Conservation (phyloP, 1,140 invertebrate genomes). For the Neuroterus valhalla region DNA sequence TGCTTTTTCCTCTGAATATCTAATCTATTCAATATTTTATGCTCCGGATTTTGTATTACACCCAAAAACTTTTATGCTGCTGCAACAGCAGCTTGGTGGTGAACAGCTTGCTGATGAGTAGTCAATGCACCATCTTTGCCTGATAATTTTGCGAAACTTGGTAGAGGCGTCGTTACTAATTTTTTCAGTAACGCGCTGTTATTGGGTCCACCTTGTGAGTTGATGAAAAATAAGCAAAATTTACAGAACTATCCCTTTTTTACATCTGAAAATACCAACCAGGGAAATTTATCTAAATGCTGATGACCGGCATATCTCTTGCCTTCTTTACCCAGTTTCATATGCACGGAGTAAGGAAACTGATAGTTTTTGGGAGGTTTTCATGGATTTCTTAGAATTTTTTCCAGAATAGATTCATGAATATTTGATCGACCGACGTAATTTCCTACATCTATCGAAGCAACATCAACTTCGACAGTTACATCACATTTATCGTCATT, state of each 20-base stretch:
- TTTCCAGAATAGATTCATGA: background rate
- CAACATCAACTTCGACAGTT: background rate
- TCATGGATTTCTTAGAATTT: constrained; percentile 4
- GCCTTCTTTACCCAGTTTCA: constrained; percentile 3
- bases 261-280: constrained; percentile 2
- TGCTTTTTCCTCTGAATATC: constrained; percentile 16
- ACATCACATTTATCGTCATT: too few species aligned
- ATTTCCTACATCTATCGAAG: constrained; percentile 30
- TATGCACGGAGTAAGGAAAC: constrained; percentile 12
- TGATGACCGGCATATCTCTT: constrained; percentile 10
- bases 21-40: constrained; percentile 14
- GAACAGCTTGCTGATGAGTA: background rate
- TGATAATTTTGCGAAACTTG: background rate
- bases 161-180: background rate
- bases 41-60: background rate
- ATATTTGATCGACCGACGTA: background rate
- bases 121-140: background rate
- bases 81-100: background rate
- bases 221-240: constrained; percentile 24
- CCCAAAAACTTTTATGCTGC: background rate
- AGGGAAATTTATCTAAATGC: background rate
- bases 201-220: background rate
- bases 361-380: background rate
- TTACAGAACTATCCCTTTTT: constrained; percentile 29
- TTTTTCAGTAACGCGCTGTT: background rate